Base-by-base conservation (phyloP, 2,797 vertebrate genomes). In the Taeniopygia guttata region DNA sequence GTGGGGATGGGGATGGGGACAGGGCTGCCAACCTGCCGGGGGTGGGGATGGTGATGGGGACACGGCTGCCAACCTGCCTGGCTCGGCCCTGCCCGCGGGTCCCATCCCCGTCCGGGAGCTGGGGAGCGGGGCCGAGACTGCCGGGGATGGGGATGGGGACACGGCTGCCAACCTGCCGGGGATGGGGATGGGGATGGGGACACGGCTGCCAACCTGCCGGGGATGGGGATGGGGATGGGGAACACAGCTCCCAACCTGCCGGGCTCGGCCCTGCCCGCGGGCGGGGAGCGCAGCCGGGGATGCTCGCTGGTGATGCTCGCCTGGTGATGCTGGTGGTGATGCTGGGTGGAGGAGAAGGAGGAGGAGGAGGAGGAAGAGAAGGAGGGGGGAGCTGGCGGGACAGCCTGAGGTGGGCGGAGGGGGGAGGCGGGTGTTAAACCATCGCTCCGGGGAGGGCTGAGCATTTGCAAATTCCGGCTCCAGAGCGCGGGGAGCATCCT, bases 401-500 rank as follows among this genome's bases (percentile, higher is more conserved):
- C 96, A 98, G 98, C 58, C 90, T 80, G 94, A 76, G 90, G 85
- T 84, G 94, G 94, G 93, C 83, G 95, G 92, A 89, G 84, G 95
- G 89, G 87, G 87, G 87, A 87, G 94, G 98, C 97, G 97, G 97
- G 97, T 97, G 98, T 98, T 98, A 98, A 97, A 93, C 94, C 95
- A 96, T 93, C 96, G 95, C 97, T 96, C 79, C 95, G 91, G 97
- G 97, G 91, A 96, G 96, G 94, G 97, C 97, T 97, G 97, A 97
- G 98, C 98, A 98, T 97, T 98, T 92, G 97, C 97, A 96, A 97
- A 97, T 93, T 27, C 14, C 34, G 97, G 97, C 93, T 97, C 94
- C 96, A 95, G 95, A 97, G 98, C 76, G 96, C 93, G 95, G 95
- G 96, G 93, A 96, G 94, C 97, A 97, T 95, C 93, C 52, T 34